phyloP scores from a whole-genome alignment of 2,797 vertebrate species.

The Gymnothorax javanicus region DNA sequence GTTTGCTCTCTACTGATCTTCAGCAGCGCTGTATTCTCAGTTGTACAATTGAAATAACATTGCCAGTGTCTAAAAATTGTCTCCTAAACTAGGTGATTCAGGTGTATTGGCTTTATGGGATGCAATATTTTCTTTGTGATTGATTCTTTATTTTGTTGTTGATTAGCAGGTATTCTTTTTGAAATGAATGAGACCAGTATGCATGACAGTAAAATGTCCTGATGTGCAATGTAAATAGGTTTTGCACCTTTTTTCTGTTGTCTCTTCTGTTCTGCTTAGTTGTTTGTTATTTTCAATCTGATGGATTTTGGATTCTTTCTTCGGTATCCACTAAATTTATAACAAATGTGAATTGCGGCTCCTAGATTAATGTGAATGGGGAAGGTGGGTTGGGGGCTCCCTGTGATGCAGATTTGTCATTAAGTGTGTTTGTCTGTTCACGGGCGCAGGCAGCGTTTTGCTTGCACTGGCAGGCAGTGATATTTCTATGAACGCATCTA shows the following conservation, averaged over 20 bases:
- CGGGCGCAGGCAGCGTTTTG: not conserved
- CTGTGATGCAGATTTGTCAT: not conserved
- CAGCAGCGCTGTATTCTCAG: not conserved
- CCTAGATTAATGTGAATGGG: not conserved
- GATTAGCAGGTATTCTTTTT: not conserved
- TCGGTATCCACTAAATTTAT: not conserved
- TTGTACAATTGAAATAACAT: not conserved
- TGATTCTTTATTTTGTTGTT: slow-evolving; percentile 1
- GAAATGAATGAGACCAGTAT: not conserved
- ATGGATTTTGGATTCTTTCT: not conserved
- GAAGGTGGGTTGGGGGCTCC: not conserved
- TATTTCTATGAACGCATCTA: not conserved
- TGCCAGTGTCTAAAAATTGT: slow-evolving; percentile 35
- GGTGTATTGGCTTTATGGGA: not conserved
- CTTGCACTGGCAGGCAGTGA: not conserved
- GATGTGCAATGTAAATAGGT: not conserved
- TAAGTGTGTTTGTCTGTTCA: not conserved
- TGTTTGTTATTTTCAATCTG: not conserved
- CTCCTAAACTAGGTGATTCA: slow-evolving; percentile 26
- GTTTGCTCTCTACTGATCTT: not conserved
- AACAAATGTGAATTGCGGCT: not conserved
- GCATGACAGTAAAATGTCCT: not conserved
- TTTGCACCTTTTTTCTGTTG: not conserved
- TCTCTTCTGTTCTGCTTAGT: not conserved
- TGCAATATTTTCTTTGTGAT: not conserved